These are phyloP conservation scores for Spilogale gracilis DNA, from an alignment of 2,113 vertebrate genomes.

Conservation along the genomic window DNA sequence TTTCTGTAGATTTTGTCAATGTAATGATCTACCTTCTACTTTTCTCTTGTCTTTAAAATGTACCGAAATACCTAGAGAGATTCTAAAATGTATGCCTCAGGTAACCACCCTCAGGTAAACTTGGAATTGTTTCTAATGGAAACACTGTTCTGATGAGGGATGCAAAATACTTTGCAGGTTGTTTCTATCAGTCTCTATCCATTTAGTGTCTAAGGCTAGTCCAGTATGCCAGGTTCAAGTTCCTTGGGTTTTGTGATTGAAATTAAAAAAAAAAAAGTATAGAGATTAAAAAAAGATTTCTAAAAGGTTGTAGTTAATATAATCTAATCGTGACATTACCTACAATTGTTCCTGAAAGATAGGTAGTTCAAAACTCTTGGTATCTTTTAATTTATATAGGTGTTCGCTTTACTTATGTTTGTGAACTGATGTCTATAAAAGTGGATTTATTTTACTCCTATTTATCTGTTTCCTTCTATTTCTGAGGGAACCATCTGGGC, in stretches of 20 bases:
- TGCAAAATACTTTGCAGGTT: background rate
- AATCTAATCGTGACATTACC: background rate
- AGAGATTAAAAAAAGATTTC: background rate
- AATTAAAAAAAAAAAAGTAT: background rate
- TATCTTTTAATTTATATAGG: background rate
- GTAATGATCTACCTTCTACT: background rate
- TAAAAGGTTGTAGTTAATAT: background rate
- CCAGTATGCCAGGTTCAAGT: background rate
- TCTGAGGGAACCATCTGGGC: constrained; percentile 23
- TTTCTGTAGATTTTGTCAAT: background rate
- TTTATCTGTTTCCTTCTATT: constrained; percentile 8
- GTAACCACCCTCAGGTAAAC: background rate
- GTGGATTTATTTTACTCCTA: background rate
- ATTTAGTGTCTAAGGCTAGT: background rate
- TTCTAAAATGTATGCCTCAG: background rate
- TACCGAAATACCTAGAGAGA: background rate
- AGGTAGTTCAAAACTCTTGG: background rate
- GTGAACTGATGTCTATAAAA: background rate
- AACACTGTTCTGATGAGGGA: background rate
- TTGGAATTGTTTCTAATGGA: constrained; percentile 10
- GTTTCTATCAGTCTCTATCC: background rate
- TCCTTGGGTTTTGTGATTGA: background rate
- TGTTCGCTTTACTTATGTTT: background rate
- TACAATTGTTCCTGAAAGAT: background rate
- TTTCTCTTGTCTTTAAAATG: background rate